Base-by-base conservation (phyloP, 2,797 vertebrate species). In the Erethizon dorsatum region DNA sequence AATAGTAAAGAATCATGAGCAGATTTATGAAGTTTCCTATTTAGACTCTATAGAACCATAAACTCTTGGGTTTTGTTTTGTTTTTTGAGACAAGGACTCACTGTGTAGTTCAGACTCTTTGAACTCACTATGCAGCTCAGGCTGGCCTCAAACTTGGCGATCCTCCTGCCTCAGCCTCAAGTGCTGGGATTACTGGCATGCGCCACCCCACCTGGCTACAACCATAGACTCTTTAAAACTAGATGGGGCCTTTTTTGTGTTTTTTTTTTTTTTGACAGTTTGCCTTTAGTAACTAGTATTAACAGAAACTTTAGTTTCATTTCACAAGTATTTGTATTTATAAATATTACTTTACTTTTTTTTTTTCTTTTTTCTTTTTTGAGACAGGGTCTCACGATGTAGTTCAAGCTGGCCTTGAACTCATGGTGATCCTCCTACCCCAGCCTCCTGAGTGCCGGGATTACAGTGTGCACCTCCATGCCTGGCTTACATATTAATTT, bases 161-260 rank as follows among this genome's bases (percentile, higher is more conserved):
- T 75, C n/a, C 37, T 45, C 24, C 11, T 37, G 12, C n/a, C n/a
- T n/a, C n/a, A n/a, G n/a, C n/a, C n/a, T n/a, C n/a, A n/a, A n/a
- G n/a, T n/a, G n/a, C n/a, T n/a, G n/a, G n/a, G n/a, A n/a, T n/a
- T n/a, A n/a, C n/a, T n/a, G n/a, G n/a, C n/a, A n/a, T 71, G 67
- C 20, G 22, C n/a, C 67, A 71, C 7, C 3, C 18, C 20, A 41
- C 67, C 67, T 11, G 24, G 2, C 41, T 31, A 56, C 69, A n/a
- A n/a, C 95, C 78, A 92, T 79, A 94, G 67, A 73, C 28, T 93
- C 12, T 96, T 88, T 94, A 90, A 50, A 95, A 96, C 17, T 56
- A 0, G 5, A 86, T 94, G 52, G 31, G 28, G 33, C 67, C 61
- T 79, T 91, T 22, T 82, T 91, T 92, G n/a, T n/a, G n/a, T n/a